A percentile compares a stretch with the other conserved stretches of the same genome.
phyloP scores from a whole-genome alignment of 2,888 invertebrate genomes.

The Ellobium chinense region DNA sequence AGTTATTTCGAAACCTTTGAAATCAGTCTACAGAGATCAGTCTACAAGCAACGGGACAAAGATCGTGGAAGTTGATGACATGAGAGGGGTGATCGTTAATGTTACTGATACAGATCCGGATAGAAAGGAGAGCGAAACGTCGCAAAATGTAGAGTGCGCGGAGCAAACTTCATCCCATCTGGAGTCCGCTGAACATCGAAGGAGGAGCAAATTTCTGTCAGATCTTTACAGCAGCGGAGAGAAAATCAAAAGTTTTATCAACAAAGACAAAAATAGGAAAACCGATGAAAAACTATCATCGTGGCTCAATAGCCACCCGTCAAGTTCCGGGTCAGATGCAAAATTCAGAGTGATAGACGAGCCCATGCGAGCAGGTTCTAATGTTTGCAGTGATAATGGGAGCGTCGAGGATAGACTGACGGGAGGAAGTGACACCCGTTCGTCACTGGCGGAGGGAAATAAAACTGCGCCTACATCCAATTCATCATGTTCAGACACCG shows the following conservation, averaged over 20 bases:
- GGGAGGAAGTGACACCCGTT: not conserved
- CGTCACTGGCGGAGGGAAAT: not conserved
- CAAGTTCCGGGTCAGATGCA: not conserved
- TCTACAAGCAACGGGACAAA: too few relatives aligned
- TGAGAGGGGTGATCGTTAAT: not conserved
- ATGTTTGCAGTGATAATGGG: not conserved
- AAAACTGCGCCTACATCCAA: not conserved
- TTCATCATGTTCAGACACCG: not conserved
- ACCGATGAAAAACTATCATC: not conserved
- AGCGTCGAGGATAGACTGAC: not conserved
- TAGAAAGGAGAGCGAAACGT: too few relatives aligned
- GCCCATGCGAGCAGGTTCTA: not conserved
- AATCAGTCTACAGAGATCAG: too few relatives aligned
- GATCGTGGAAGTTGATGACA: not conserved
- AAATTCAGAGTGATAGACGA: not conserved
- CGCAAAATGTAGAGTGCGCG: not conserved
- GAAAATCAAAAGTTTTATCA: constrained; percentile 27
- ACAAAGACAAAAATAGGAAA: not conserved
- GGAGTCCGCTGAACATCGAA: not conserved
- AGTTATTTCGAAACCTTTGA: not conserved
- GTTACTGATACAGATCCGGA: not conserved
- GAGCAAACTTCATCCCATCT: not conserved
- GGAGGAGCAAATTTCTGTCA: constrained; percentile 24
- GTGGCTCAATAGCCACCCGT: not conserved
- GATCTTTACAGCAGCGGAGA: constrained; percentile 24